Base-by-base conservation (phyloP, 2,113 vertebrate genomes). In the Phoenicopterus ruber region DNA sequence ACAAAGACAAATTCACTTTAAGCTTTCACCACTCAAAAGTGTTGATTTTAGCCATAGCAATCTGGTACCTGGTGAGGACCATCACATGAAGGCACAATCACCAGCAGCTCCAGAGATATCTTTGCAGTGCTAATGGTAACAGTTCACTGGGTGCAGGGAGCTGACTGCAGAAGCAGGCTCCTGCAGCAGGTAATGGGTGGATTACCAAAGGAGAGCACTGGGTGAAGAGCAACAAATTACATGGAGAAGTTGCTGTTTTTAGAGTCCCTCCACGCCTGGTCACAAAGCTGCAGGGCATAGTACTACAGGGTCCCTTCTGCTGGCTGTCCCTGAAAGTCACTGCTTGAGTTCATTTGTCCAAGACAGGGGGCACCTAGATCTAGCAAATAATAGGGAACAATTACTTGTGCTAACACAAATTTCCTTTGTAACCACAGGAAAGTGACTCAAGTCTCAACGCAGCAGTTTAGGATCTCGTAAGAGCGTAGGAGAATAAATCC, bases 121-220 rank as follows among this genome's bases (percentile, higher is more conserved):
- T 65, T 40, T 70, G 40, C 26, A 32, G 36, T 0, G 1, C 6
- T 49, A 7, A 17, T 50, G 44, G 3, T 36, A n/a, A 22, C 0
- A 0, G 7, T 52, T 70, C 24, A 24, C 18, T 40, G 26, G 13
- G 10, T 76, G 24, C 47, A 46, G 20, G 25, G 26, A 42, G 13
- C 9, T 42, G 58, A 24, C 29, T n/a, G 31, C 34, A 62, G 25
- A 36, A 52, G n/a, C 6, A 24, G 9, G 4, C 1, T 82, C 1
- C 11, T 32, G 17, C 14, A 31, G n/a, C 5, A 49, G 10, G 59
- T 55, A 21, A 22, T 34, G 7, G 13, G 6, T 42, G 29, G 11
- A 16, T 67, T 82, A 26, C 20, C 28, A 25, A 19, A 59, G 38
- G 14, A 66, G 31, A 74, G 9, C 28, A 22, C 8, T 26, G 31